Conservation (phyloP, 2,797 vertebrate species). For the Naso thynnoides region DNA sequence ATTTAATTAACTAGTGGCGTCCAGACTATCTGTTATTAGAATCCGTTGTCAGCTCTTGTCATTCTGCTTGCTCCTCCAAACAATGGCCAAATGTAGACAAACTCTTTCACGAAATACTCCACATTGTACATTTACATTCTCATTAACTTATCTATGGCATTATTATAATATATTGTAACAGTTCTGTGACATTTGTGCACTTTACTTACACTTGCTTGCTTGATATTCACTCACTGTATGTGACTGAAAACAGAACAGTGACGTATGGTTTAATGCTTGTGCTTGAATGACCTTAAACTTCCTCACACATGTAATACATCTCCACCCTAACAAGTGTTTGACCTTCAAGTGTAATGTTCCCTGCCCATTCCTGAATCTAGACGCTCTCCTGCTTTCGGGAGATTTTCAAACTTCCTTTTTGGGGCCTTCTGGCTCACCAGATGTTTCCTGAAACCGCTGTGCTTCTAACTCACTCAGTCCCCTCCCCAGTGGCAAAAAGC, state of each 20-base stretch:
- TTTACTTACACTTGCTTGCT: background rate
- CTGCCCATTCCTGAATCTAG: slow-evolving; percentile 58
- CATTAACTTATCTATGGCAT: background rate
- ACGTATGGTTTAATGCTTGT: background rate
- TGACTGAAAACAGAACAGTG: slow-evolving; percentile 8
- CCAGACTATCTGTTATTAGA: too few relatives aligned
- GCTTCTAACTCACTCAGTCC: slow-evolving; percentile 63
- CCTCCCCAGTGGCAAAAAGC: slow-evolving; percentile 62
- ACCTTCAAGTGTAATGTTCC: slow-evolving; percentile 60
- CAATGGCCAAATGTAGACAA: too few relatives aligned
- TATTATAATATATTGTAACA: background rate
- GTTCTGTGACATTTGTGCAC: background rate
- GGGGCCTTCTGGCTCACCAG: slow-evolving; percentile 90
- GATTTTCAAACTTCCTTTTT: slow-evolving; percentile 92
- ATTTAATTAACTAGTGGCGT: too few relatives aligned
- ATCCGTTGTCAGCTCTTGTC: too few relatives aligned
- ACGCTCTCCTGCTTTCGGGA: slow-evolving; percentile 86
- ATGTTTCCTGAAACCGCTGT: slow-evolving; percentile 92
- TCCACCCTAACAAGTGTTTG: slow-evolving; percentile 62
- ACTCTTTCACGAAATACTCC: background rate
- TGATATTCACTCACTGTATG: slow-evolving; percentile 7
- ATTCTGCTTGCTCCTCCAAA: too few relatives aligned
- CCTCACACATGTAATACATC: slow-evolving; percentile 22
- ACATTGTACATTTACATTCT: background rate
- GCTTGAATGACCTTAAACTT: slow-evolving; percentile 37